phyloP scores from a whole-genome alignment of 2,113 vertebrate genomes.

The Myrmophylax atrothorax region DNA sequence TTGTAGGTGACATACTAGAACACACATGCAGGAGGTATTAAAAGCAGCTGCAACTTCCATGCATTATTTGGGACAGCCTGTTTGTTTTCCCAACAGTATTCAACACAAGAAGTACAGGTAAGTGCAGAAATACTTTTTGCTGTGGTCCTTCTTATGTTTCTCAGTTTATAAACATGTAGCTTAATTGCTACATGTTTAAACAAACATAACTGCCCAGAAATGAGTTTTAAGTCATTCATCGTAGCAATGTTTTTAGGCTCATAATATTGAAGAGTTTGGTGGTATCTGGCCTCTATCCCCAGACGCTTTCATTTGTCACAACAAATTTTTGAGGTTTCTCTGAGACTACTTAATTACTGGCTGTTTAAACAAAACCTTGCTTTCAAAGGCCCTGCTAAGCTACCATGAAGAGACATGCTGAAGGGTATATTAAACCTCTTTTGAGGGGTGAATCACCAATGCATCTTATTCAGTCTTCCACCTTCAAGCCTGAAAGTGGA shows the following conservation, averaged over 20 bases:
- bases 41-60: background rate
- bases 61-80: background rate
- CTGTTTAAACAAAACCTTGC: background rate
- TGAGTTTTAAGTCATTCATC: background rate
- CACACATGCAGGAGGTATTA: background rate
- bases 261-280: background rate
- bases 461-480: background rate
- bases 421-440: background rate
- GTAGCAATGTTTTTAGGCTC: background rate
- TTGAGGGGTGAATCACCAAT: background rate
- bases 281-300: rapidly evolving
- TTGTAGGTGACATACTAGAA: background rate
- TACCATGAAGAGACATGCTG: background rate
- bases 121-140: background rate
- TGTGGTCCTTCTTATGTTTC: background rate
- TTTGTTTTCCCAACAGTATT: background rate
- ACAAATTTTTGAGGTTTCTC: background rate
- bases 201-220: background rate
- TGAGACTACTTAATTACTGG: background rate
- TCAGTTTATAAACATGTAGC: background rate
- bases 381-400: background rate
- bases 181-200: background rate
- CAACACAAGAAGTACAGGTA: background rate
- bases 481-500: background rate
- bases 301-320: background rate